Conservation (phyloP, 2,888 invertebrate species). For the Leucoptera coffeella region DNA sequence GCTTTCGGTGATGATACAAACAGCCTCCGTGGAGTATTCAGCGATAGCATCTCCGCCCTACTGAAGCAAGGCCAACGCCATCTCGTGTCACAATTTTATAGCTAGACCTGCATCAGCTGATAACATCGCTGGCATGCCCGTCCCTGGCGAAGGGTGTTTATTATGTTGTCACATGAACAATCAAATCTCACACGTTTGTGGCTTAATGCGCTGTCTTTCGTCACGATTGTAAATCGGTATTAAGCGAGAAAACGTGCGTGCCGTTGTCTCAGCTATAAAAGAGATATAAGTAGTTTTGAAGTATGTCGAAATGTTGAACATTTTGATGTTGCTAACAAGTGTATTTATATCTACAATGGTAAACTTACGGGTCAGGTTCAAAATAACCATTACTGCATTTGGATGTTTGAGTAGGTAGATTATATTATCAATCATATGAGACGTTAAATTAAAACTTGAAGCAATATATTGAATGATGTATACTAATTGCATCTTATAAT, state of each 20-base stretch:
- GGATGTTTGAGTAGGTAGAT: no score
- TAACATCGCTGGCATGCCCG: conserved; percentile 1
- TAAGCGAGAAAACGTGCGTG: conserved; percentile 1
- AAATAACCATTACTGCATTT: no score
- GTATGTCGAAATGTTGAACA: no score
- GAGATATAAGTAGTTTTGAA: no score
- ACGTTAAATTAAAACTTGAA: no score
- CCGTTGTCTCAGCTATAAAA: no score
- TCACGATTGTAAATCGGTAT: conserved; percentile 6
- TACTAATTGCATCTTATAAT: no score
- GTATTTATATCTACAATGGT: no score
- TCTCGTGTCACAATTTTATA: not conserved
- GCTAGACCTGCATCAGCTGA: not conserved
- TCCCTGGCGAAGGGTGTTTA: conserved; percentile 18
- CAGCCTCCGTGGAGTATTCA: conserved; percentile 31
- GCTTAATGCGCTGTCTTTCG: conserved; percentile 12
- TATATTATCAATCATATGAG: no score
- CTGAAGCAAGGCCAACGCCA: conserved; percentile 15
- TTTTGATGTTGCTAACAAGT: no score
- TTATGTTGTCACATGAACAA: conserved; percentile 15
- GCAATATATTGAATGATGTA: no score
- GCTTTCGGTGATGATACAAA: conserved; percentile 14
- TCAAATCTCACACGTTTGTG: conserved; percentile 18
- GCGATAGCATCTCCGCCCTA: conserved; percentile 45
- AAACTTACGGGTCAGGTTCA: no score